Conservation (phyloP, 92 coral and sea anemone species). For the Zoanthus sociatus region DNA sequence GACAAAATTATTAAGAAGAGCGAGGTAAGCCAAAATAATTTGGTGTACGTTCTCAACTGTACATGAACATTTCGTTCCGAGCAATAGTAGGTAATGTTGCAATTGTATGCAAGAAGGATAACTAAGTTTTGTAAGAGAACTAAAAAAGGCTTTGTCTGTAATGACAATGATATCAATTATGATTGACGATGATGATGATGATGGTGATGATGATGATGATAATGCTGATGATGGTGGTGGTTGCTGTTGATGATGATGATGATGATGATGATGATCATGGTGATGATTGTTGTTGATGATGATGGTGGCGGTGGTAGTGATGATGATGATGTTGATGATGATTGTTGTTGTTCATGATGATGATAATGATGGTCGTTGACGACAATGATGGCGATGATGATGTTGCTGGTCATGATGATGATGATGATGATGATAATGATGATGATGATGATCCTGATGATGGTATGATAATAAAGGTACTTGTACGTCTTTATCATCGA, state of each 20-base stretch:
- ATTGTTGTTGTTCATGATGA: neutral
- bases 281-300: neutral
- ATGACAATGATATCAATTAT: too few species aligned
- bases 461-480: neutral
- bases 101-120: too few species aligned
- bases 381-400: too few species aligned
- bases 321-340: neutral
- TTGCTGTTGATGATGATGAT: neutral
- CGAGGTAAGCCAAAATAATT: slow-evolving; percentile 60
- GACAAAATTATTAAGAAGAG: slow-evolving; percentile 86
- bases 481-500: neutral
- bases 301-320: neutral
- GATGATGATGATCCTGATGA: neutral
- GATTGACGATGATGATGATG: neutral
- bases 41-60: neutral
- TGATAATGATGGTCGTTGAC: neutral
- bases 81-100: neutral
- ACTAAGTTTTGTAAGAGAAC: too few species aligned
- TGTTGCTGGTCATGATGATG: too few species aligned
- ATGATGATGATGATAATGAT: too few species aligned
- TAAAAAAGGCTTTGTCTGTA: too few species aligned
- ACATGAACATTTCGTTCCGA: neutral
- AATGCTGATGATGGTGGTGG: too few species aligned
- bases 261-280: neutral
- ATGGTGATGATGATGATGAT: neutral